phyloP scores from a whole-genome alignment of 2,797 vertebrate species.

The Phoxinus dragarum region DNA sequence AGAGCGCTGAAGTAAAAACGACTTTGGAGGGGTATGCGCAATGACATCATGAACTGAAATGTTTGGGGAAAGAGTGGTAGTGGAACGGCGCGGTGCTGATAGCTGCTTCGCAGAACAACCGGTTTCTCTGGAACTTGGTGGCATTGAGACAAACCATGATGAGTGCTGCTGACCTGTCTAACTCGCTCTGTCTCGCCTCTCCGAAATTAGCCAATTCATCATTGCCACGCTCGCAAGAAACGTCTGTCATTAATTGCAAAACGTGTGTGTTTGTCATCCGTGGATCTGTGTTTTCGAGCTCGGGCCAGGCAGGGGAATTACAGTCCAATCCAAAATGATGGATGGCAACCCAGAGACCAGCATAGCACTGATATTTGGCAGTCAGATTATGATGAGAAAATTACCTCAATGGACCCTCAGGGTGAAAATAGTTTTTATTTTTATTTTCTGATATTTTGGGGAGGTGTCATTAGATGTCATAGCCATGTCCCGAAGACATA shows the following conservation, averaged over 20 bases:
- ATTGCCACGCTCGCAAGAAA: slow-evolving; percentile 65
- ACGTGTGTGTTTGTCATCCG: slow-evolving; percentile 72
- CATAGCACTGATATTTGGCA: slow-evolving; percentile 60
- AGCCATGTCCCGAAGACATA: not conserved
- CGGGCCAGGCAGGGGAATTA: slow-evolving; percentile 58
- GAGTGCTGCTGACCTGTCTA: slow-evolving; percentile 53
- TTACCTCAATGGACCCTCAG: slow-evolving; percentile 42
- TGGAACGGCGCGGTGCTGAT: slow-evolving; percentile 77
- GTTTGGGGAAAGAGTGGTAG: slow-evolving; percentile 67
- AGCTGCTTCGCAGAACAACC: slow-evolving; percentile 76
- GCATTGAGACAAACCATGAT: slow-evolving; percentile 46
- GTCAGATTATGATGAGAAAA: slow-evolving; percentile 56
- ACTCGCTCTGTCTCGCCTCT: slow-evolving; percentile 58
- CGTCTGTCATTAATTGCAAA: slow-evolving; percentile 66
- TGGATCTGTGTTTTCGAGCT: slow-evolving; percentile 66
- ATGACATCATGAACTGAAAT: slow-evolving; percentile 79
- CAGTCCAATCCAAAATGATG: slow-evolving; percentile 58
- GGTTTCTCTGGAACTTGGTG: slow-evolving; percentile 27
- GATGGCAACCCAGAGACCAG: slow-evolving; percentile 54
- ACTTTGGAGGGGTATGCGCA: slow-evolving; percentile 64
- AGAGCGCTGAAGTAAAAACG: slow-evolving; percentile 22
- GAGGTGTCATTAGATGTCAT: slow-evolving; percentile 52
- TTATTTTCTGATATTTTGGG: slow-evolving; percentile 30
- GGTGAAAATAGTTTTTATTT: slow-evolving; percentile 43
- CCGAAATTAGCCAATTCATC: slow-evolving; percentile 73